Conservation (phyloP, 2,888 invertebrate species). For the Cinara cedri region DNA sequence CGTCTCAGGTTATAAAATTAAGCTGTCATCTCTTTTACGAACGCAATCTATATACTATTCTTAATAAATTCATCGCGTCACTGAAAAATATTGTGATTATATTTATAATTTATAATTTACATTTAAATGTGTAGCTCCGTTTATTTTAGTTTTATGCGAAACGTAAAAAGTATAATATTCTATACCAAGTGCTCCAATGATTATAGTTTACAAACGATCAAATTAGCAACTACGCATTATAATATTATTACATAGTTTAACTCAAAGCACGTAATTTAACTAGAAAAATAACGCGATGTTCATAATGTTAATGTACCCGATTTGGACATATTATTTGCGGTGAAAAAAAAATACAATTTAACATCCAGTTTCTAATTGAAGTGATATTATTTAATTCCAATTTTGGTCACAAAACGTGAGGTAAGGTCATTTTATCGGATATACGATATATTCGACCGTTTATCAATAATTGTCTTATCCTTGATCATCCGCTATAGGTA, state of each 20-base stretch:
- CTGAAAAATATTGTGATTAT: no score
- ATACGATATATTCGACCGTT: background rate
- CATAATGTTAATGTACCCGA: conserved; percentile 10
- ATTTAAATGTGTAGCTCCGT: no score
- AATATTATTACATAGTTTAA: background rate
- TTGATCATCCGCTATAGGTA: conserved; percentile 14
- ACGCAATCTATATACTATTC: no score
- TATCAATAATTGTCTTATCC: conserved; percentile 37
- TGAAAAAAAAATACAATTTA: conserved; percentile 11
- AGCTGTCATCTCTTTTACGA: no score
- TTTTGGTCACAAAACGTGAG: conserved; percentile 40
- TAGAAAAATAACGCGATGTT: no score
- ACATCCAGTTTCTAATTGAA: conserved; percentile 37
- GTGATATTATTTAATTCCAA: conserved; percentile 25
- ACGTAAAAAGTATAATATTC: background rate
- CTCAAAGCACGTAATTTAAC: no score
- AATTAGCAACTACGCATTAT: background rate
- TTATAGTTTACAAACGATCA: background rate
- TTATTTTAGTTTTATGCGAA: no score
- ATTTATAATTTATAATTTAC: no score
- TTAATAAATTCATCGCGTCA: no score
- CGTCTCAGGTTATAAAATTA: no score
- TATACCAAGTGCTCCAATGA: background rate
- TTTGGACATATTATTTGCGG: background rate
- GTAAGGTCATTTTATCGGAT: conserved; percentile 15